Conservation (phyloP, 2,888 invertebrate genomes). For the Schizaphis graminum region DNA sequence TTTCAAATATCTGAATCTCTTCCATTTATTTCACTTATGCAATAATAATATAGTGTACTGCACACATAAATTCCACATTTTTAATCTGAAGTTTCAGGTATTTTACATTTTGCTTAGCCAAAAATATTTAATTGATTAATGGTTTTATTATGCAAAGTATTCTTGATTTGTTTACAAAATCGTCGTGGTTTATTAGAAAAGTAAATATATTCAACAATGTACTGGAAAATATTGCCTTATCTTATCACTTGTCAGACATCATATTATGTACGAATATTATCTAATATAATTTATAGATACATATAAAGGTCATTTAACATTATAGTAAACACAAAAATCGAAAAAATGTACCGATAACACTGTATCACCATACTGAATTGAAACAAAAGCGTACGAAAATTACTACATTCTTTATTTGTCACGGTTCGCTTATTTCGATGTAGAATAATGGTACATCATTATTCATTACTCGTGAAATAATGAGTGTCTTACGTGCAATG, state of each 20-base stretch:
- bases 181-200: not conserved
- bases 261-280: not conserved
- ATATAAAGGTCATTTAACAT: not conserved
- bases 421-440: not conserved
- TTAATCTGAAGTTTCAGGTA: not conserved
- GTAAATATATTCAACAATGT: not conserved
- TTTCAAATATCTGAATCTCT: not conserved
- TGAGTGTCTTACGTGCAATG: not conserved
- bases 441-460: not conserved
- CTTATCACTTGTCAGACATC: not conserved
- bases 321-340: not conserved
- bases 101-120: not conserved
- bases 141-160: too few species aligned
- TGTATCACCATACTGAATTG: not conserved
- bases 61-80: not conserved
- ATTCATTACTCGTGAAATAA: not conserved
- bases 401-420: not conserved
- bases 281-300: not conserved
- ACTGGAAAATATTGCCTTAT: not conserved
- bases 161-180: not conserved
- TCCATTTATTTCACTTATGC: not conserved
- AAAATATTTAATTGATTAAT: not conserved
- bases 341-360: not conserved
- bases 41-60: not conserved
- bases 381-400: not conserved